These are phyloP conservation scores for Caenorhabditis briggsae DNA, from an alignment of 1,140 invertebrate genomes.

Conservation along the genomic window DNA sequence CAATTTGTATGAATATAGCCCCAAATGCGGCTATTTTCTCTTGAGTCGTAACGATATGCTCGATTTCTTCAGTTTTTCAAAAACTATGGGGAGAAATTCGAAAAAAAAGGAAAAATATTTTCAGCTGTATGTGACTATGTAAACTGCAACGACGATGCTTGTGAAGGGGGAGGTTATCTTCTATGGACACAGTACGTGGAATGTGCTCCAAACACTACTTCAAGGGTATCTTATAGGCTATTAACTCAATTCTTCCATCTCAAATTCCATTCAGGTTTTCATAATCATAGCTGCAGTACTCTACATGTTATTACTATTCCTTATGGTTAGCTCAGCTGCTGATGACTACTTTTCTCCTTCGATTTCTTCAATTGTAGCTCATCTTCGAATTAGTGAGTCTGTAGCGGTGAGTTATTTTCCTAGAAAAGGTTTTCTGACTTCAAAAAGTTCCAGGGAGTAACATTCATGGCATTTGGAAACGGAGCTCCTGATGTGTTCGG, in stretches of 20 bases:
- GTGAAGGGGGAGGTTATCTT: conserved; percentile 71
- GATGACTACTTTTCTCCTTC: conserved; percentile 84
- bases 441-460: conserved; percentile 81
- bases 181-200: conserved; percentile 67
- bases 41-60: too few relatives aligned
- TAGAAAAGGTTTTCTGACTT: background rate
- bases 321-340: conserved; percentile 81
- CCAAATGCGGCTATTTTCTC: too few relatives aligned
- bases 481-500: conserved; percentile 85
- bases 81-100: too few relatives aligned
- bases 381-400: conserved; percentile 83
- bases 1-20: too few relatives aligned
- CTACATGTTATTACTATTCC: conserved; percentile 82
- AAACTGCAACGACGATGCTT: conserved; percentile 61
- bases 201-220: conserved; percentile 56
- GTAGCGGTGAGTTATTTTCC: conserved; percentile 79
- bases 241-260: background rate
- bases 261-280: conserved; percentile 45
- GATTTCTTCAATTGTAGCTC: conserved; percentile 82
- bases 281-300: conserved; percentile 72
- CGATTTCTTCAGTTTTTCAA: too few relatives aligned
- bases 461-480: conserved; percentile 86
- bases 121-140: conserved; percentile 38
- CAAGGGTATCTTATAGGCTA: conserved; percentile 7
- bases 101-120: background rate